phyloP scores from a whole-genome alignment of 2,113 vertebrate genomes.

The Arvicanthis niloticus region DNA sequence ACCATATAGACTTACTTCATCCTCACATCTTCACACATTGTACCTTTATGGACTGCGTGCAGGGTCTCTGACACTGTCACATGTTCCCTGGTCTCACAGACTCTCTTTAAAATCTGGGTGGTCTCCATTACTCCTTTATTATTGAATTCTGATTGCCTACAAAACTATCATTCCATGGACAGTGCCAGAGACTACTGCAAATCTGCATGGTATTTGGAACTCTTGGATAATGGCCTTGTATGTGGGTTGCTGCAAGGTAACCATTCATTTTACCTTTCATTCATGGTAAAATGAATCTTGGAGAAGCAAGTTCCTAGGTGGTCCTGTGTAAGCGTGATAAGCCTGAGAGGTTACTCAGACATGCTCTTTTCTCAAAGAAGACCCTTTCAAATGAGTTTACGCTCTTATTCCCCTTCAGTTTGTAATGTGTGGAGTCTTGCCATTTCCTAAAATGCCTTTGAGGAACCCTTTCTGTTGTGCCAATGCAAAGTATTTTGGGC shows the following conservation, averaged over 20 bases:
- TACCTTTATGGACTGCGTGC: not conserved
- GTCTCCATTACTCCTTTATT: not conserved
- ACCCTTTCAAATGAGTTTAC: not conserved
- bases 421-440: not conserved
- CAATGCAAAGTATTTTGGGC: not conserved
- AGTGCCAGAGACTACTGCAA: not conserved
- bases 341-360: not conserved
- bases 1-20: not conserved
- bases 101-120: not conserved
- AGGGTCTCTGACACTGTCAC: not conserved
- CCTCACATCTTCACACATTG: not conserved
- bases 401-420: not conserved
- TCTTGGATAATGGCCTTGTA: not conserved
- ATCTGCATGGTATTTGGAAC: not conserved
- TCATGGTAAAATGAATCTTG: not conserved
- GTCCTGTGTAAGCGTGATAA: not conserved
- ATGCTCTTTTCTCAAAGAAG: not conserved
- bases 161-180: not conserved
- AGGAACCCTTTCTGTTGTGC: not conserved
- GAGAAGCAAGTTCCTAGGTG: not conserved
- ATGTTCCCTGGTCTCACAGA: not conserved
- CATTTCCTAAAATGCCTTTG: not conserved
- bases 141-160: not conserved
- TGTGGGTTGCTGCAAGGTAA: not conserved
- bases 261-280: too few relatives aligned